Evolutionary conservation across 1,140 invertebrate species (phyloP).

Genomic region (Ceratina australensis): DNA sequence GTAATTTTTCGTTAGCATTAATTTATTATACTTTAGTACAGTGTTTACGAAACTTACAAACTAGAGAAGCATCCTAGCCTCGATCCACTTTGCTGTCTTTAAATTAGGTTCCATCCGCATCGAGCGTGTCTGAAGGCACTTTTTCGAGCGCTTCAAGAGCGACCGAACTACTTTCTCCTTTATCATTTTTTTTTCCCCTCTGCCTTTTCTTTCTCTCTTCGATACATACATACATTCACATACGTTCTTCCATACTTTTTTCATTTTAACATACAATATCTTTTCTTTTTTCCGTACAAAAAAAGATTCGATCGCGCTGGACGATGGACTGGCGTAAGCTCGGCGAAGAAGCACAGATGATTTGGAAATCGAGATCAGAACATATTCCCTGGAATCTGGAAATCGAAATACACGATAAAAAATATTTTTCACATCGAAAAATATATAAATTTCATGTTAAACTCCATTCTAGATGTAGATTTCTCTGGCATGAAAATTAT

Average conservation of each 20-base stretch:
- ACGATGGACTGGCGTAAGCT: constrained; percentile 37
- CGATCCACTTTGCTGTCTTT: constrained; percentile 69
- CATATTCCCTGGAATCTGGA: constrained; percentile 47
- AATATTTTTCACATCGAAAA: constrained; percentile 13
- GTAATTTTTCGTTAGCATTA: constrained; percentile 49
- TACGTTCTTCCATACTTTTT: background rate
- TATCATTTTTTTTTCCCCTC: background rate
- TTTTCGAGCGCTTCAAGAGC: constrained; percentile 59
- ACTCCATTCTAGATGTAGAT: background rate
- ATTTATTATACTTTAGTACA: constrained; percentile 64
- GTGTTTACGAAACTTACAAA: constrained; percentile 70
- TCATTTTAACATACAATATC: constrained; percentile 20
- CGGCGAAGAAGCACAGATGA: constrained; percentile 43
- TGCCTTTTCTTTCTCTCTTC: background rate
- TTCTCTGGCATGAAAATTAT: constrained; percentile 1
- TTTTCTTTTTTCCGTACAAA: constrained; percentile 45
- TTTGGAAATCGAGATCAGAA: constrained; percentile 45
- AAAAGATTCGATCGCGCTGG: constrained; percentile 47
- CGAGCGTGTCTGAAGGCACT: constrained; percentile 69
- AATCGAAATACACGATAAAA: constrained; percentile 41
- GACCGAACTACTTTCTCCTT: constrained; percentile 52
- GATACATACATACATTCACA: background rate
- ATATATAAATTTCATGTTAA: background rate
- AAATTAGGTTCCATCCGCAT: constrained; percentile 67
- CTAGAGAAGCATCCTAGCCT: constrained; percentile 74